Percentiles rank a stretch among this genome's conserved stretches.
Conservation (phyloP, 2,888 invertebrate species). For the Trichopoda pennipes region DNA sequence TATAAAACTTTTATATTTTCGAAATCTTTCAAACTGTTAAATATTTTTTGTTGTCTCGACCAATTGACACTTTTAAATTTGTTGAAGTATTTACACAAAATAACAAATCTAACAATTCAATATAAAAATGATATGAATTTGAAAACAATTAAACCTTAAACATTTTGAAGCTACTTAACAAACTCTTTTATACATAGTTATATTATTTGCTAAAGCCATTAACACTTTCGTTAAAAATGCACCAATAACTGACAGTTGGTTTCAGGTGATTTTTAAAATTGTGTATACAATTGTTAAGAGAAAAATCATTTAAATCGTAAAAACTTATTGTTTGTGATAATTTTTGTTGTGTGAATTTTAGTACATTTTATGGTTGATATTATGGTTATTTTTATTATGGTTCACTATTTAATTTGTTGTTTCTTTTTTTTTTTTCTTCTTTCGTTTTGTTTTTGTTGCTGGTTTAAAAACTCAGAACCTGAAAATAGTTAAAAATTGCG, state of each 20-base stretch:
- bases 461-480: constrained; percentile 11
- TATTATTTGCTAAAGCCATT: constrained; percentile 54
- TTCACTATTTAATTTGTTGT: constrained; percentile 26
- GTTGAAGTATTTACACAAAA: constrained; percentile 10
- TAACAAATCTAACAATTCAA: constrained; percentile 61
- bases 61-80: constrained; percentile 42
- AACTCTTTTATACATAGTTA: neutral
- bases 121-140: constrained; percentile 40
- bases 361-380: constrained; percentile 32
- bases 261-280: constrained; percentile 37
- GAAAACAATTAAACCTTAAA: constrained; percentile 23
- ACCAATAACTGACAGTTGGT: constrained; percentile 18
- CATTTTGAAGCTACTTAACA: constrained; percentile 48
- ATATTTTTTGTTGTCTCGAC: constrained; percentile 11
- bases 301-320: neutral
- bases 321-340: constrained; percentile 4
- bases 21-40: constrained; percentile 3
- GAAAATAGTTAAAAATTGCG: constrained; percentile 32
- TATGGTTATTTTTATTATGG: constrained; percentile 47
- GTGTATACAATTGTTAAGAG: constrained; percentile 11
- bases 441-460: neutral
- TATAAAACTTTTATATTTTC: neutral
- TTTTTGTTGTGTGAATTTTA: constrained; percentile 21
- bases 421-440: no score
- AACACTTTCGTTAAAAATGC: constrained; percentile 26